These are phyloP conservation scores for Ophonus ardosiacus DNA, from an alignment of 2,888 invertebrate species.

Conservation along the genomic window DNA sequence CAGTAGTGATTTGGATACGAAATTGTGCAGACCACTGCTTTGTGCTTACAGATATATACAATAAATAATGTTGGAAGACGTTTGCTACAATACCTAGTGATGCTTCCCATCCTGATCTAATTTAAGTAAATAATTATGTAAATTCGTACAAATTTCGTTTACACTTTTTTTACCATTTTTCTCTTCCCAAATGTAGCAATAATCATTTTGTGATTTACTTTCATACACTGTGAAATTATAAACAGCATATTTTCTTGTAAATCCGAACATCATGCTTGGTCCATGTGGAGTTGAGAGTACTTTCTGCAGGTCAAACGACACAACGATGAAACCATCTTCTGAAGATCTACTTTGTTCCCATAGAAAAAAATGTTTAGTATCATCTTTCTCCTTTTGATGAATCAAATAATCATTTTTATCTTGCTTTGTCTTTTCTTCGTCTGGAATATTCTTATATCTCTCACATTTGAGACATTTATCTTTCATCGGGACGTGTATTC, in stretches of 20 bases:
- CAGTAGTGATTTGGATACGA: too few species aligned
- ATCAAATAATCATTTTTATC: constrained; percentile 53
- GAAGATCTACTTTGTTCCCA: constrained; percentile 57
- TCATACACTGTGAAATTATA: constrained; percentile 70
- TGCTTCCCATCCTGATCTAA: constrained; percentile 66
- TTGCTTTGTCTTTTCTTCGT: constrained; percentile 35
- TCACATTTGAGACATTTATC: constrained; percentile 65
- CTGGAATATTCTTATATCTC: constrained; percentile 58
- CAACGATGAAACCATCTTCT: constrained; percentile 55
- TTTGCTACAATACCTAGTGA: constrained; percentile 1
- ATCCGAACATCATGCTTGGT: constrained; percentile 67
- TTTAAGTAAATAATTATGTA: constrained; percentile 67
- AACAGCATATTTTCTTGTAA: constrained; percentile 68
- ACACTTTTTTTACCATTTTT: constrained; percentile 67
- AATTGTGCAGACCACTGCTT: too few species aligned
- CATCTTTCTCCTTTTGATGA: constrained; percentile 61
- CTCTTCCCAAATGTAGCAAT: constrained; percentile 68
- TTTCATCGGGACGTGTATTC: constrained; percentile 65
- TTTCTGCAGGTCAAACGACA: constrained; percentile 67
- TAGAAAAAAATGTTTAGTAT: constrained; percentile 42
- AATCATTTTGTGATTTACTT: constrained; percentile 67
- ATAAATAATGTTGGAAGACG: too few species aligned
- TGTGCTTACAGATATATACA: too few species aligned
- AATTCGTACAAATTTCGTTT: constrained; percentile 66
- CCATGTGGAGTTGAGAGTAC: constrained; percentile 69